These are phyloP conservation scores for Salminus brasiliensis DNA, from an alignment of 2,113 vertebrate genomes.

Conservation along the genomic window DNA sequence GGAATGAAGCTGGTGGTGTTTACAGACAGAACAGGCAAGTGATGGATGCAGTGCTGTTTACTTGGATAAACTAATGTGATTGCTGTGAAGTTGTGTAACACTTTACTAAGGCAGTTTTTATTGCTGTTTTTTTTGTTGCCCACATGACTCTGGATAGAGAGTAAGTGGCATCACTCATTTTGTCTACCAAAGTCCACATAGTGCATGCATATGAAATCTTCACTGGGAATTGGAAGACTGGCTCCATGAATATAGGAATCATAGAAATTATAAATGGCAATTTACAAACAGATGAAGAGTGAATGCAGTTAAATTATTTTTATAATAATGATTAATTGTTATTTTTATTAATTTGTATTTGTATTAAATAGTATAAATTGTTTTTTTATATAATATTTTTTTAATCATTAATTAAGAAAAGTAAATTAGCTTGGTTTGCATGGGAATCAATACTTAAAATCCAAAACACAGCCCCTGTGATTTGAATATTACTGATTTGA, in stretches of 20 bases:
- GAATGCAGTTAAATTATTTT: too few relatives aligned
- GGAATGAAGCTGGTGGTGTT: constrained; percentile 81
- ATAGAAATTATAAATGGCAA: background rate
- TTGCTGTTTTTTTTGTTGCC: constrained; percentile 19
- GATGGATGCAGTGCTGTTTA: background rate
- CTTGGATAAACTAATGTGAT: background rate
- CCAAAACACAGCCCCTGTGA: too few relatives aligned
- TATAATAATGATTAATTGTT: background rate
- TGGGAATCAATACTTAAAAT: too few relatives aligned
- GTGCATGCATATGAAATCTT: background rate
- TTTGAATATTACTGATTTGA: too few relatives aligned
- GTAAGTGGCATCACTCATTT: constrained; percentile 34
- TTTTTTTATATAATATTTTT: too few relatives aligned
- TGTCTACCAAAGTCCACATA: background rate
- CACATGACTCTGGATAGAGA: constrained; percentile 43
- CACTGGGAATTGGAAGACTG: background rate
- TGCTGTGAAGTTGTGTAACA: constrained; percentile 1
- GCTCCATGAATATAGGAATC: background rate
- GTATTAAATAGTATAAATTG: too few relatives aligned
- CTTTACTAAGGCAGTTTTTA: background rate
- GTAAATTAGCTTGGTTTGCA: background rate
- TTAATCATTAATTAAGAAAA: background rate
- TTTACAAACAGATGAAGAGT: too few relatives aligned
- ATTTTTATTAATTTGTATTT: background rate
- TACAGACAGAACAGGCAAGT: constrained; percentile 85